Evolutionary conservation across 2,113 vertebrate genomes (phyloP).

Genomic region (Reinhardtius hippoglossoides): DNA sequence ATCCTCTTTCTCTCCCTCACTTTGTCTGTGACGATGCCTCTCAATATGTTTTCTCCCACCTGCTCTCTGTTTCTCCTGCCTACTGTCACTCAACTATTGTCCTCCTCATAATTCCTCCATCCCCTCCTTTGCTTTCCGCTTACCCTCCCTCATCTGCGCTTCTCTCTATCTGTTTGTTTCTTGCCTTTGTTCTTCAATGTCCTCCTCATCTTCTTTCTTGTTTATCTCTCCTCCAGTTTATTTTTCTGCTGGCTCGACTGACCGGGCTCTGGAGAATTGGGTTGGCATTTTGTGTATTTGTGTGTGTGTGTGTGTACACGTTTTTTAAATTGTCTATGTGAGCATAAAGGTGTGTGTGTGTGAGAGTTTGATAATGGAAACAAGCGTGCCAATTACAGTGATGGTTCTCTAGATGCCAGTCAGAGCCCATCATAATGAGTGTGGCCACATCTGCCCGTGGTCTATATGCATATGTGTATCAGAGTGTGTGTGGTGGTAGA

Average conservation of each 20-base stretch:
- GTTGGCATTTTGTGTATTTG: constrained; percentile 34
- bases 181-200: neutral
- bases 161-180: neutral
- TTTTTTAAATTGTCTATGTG: constrained; percentile 35
- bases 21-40: constrained; percentile 29
- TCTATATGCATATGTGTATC: constrained; percentile 10
- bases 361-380: constrained; percentile 61
- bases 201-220: constrained; percentile 2
- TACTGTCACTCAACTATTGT: constrained; percentile 27
- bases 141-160: neutral
- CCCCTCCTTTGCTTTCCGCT: constrained; percentile 6
- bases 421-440: constrained; percentile 58
- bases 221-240: constrained; percentile 1
- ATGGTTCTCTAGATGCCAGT: constrained; percentile 61
- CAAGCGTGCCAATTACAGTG: constrained; percentile 59
- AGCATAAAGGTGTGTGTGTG: constrained; percentile 28
- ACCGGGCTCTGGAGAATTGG: constrained; percentile 39
- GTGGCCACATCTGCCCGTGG: constrained; percentile 65
- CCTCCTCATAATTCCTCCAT: constrained; percentile 30
- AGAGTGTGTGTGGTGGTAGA: neutral
- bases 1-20: constrained; percentile 23
- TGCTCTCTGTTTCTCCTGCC: constrained; percentile 32
- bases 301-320: constrained; percentile 19
- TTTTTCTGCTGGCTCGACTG: constrained; percentile 57
- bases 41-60: constrained; percentile 49